These are phyloP conservation scores for Drusus annulatus DNA, from an alignment of 1,140 invertebrate genomes.

Conservation along the genomic window DNA sequence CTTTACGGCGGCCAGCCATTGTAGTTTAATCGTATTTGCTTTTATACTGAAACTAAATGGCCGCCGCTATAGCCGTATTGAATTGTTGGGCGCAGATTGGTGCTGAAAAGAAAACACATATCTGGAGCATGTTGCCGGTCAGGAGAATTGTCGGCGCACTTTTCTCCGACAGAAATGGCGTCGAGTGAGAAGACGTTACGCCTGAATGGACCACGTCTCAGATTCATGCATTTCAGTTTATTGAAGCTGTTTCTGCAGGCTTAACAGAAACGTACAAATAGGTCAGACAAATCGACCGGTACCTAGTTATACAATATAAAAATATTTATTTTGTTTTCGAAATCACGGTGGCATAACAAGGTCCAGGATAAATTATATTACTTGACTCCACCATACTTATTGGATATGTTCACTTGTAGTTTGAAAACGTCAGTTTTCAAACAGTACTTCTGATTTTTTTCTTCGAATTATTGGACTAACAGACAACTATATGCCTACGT, in stretches of 20 bases:
- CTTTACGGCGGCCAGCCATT: conserved; percentile 17
- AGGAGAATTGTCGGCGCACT: conserved; percentile 2
- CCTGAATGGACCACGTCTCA: conserved; percentile 48
- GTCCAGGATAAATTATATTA: no score
- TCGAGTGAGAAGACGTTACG: conserved; percentile 45
- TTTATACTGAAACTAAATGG: conserved; percentile 54
- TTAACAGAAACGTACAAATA: no score
- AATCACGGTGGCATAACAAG: no score
- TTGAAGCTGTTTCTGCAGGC: not conserved
- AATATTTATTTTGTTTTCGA: no score
- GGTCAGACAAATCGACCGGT: no score
- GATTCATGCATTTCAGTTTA: conserved; percentile 16
- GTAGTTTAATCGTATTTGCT: conserved; percentile 54
- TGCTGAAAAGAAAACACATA: conserved; percentile 32
- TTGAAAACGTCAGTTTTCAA: no score
- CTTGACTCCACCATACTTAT: no score
- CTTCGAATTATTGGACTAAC: no score
- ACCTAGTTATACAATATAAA: no score
- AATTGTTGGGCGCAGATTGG: conserved; percentile 51
- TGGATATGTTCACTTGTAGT: no score
- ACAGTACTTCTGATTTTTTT: no score
- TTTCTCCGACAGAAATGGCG: conserved; percentile 14
- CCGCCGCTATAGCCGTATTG: conserved; percentile 41
- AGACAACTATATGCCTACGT: no score
- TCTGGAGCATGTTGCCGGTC: conserved; percentile 10